Percentiles rank a stretch among this genome's conserved stretches.
These are phyloP conservation scores for Polypterus senegalus DNA, from an alignment of 2,113 vertebrate genomes.

Conservation along the genomic window DNA sequence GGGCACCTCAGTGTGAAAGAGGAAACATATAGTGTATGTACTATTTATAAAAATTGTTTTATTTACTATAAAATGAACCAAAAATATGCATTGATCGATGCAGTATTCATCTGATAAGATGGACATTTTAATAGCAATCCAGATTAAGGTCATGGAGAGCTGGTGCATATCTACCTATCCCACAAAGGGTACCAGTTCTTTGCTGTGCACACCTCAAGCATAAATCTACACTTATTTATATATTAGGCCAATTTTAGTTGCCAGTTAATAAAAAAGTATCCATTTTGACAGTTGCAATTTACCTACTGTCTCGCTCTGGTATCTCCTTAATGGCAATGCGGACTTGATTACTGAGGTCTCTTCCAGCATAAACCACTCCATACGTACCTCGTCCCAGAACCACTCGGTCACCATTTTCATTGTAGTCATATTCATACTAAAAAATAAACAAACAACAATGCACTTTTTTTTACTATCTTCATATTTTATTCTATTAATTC, in stretches of 20 bases:
- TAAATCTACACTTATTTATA: background rate
- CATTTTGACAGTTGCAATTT: conserved; percentile 18
- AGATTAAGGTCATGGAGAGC: no score
- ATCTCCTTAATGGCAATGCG: conserved; percentile 72
- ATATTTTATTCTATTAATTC: background rate
- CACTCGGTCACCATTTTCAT: conserved; percentile 49
- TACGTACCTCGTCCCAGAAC: conserved; percentile 60
- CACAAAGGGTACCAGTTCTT: background rate
- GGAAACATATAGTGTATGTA: no score
- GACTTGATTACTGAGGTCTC: conserved; percentile 61
- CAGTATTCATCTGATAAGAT: no score
- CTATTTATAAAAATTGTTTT: no score
- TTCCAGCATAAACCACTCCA: conserved; percentile 59
- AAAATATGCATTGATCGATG: no score
- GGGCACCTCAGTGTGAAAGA: no score
- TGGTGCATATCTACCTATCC: background rate
- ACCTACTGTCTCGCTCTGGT: conserved; percentile 58
- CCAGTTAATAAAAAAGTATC: no score
- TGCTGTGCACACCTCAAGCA: background rate
- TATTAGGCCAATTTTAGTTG: no score
- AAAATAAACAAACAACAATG: conserved; percentile 6
- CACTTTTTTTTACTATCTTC: background rate
- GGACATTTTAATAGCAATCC: no score
- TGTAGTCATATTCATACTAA: conserved; percentile 62
- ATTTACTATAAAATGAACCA: no score